Base-by-base conservation (phyloP, 2,797 vertebrate genomes). In the Clarias laeviceps region DNA sequence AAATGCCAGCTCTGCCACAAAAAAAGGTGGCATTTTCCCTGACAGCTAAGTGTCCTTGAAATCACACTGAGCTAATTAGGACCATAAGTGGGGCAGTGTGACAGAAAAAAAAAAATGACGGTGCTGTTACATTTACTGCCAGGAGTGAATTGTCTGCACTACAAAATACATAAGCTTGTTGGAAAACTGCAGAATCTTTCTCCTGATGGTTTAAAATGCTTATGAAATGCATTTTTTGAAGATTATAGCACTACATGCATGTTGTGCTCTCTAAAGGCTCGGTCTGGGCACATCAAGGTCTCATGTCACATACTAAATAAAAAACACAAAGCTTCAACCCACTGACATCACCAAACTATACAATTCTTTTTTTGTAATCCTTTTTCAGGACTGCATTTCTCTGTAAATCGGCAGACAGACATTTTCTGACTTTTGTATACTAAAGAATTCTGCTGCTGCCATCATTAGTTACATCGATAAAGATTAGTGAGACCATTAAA, bases 121-220 rank as follows among this genome's bases (percentile, higher is more conserved):
- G 70, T 72, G 32, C 37, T 72, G 76, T 69, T 50, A 64, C 20
- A 18, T 29, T 17, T 50, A 87, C 89, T 86, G 59, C 92, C 92
- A 93, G 89, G 93, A 92, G 91, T 92, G 90, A 90, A 77, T 86
- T 85, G 79, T 93, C 89, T 90, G 90, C 90, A 87, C 61, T 89
- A 94, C 93, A 54, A 93, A 94, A 94, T 87, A 94, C 94, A 92
- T 88, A 94, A 88, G 57, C 73, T 90, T 89, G 87, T 89, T 64
- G 83, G 91, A 90, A 92, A 62, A 82, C 88, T 86, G 34, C 85
- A 87, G 57, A 87, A 89, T 90, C 90, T 87, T 87, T 83, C 85
- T 54, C 61, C 83, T 84, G 64, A 70, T 68, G 87, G 84, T 57
- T 89, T 54, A 6, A 87, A 72, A 80, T 59, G 22, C 27, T 80